Base-by-base conservation (phyloP, 2,888 invertebrate species). In the Smittia sp. region DNA sequence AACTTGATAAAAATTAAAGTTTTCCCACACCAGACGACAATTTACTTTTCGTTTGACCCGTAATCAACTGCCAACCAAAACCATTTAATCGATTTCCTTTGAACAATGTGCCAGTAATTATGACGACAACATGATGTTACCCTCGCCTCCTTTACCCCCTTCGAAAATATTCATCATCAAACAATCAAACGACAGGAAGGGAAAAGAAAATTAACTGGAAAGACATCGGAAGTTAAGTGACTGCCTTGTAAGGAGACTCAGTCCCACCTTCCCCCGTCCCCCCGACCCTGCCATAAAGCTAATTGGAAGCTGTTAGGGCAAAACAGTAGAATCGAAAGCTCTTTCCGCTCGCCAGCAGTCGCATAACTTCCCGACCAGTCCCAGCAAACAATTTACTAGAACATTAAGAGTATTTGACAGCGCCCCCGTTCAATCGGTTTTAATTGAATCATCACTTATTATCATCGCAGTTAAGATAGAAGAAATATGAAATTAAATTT, bases 381-480 rank as follows among this genome's bases (percentile, higher is more conserved):
- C 32, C 32, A 32, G 9, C 32, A 32, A 32, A 32, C 32, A 6
- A 6, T 32, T 32, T 32, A 9, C 9, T 46, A 46, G 46, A 46
- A 15, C 15, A 3, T 6, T 46, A 46, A 46, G 46, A 46, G n/a
- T 46, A 2, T 46, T 11, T n/a, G 46, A 32, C 32, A 32, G 3
- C 11, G 11, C 46, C 4, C 46, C 46, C 4, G n/a, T 39, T 39
- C 2, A 46, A 46, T 6, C 46, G 46, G n/a, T 58, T 22, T 58
- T 58, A 58, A 20, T 18, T n/a, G 22, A 58, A 58, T 22, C 58
- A 58, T 58, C 58, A 58, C 58, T 58, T 58, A 58, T 58, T 58
- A 58, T 58, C 58, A 58, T 58, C 22, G 58, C 58, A 58, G 22
- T 58, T 58, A 58, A 58, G 58, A 58, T 20, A 58, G 18, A 58